Conservation (phyloP, 2,888 invertebrate genomes). For the Coecobrya sp. region DNA sequence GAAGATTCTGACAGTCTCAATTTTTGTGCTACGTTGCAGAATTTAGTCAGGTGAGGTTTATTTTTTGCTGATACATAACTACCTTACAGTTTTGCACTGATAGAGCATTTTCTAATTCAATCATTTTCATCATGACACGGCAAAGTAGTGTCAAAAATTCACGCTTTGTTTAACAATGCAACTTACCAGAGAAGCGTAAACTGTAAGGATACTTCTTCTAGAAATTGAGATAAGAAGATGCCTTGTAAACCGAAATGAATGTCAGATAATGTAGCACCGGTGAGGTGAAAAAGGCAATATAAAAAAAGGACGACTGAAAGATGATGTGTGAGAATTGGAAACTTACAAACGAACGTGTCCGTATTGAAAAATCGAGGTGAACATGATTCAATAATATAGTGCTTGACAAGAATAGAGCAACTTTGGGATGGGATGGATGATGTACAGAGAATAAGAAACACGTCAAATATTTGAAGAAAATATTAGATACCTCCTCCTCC, state of each 20-base stretch:
- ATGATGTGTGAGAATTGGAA: neutral
- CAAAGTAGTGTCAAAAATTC: neutral
- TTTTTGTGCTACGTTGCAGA: neutral
- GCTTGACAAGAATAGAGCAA: neutral
- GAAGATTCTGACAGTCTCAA: neutral
- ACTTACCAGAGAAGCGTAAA: neutral
- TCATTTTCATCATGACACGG: conserved; percentile 13
- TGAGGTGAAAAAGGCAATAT: neutral
- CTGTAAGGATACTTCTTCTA: neutral
- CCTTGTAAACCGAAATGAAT: neutral
- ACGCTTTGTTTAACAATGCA: neutral
- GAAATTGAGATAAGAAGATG: neutral
- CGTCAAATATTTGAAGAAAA: conserved; percentile 41
- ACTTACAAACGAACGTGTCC: neutral
- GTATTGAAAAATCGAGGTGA: neutral
- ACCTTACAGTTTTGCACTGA: neutral
- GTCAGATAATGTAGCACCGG: neutral
- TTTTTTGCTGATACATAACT: neutral
- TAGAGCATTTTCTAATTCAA: neutral
- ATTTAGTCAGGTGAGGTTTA: neutral
- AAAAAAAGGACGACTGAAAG: neutral
- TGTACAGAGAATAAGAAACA: neutral
- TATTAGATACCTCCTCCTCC: conserved; percentile 20
- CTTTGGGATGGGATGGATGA: neutral
- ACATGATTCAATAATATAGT: neutral